Evolutionary conservation across 2,797 vertebrate genomes (phyloP).

Genomic region (Prionace glauca): DNA sequence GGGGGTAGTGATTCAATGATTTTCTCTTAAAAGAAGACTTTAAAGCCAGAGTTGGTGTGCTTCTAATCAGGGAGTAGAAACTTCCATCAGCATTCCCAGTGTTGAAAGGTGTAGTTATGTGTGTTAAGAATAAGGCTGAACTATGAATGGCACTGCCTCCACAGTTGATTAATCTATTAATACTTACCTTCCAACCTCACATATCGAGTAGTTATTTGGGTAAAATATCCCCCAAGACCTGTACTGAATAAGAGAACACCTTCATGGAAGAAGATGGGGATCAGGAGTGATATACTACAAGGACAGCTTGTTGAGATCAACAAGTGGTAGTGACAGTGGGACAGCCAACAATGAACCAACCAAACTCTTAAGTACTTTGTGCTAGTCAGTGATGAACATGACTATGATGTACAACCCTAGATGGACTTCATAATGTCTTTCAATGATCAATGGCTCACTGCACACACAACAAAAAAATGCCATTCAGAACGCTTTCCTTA

Average conservation of each 20-base stretch:
- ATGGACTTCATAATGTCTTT: background rate
- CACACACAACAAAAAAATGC: background rate
- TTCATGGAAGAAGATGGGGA: background rate
- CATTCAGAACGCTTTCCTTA: background rate
- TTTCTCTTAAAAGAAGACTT: background rate
- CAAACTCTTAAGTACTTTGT: background rate
- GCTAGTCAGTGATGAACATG: background rate
- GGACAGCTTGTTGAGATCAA: background rate
- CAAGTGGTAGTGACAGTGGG: background rate
- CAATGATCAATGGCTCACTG: background rate
- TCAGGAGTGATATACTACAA: background rate
- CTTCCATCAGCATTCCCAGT: background rate
- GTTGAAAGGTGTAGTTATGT: background rate
- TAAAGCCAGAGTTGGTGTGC: background rate
- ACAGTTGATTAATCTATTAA: background rate
- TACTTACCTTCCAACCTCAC: background rate
- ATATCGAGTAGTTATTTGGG: background rate
- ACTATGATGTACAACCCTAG: too few species aligned
- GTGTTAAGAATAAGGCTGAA: background rate
- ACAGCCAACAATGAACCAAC: background rate
- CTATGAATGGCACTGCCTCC: background rate
- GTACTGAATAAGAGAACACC: background rate
- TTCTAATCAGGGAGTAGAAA: background rate
- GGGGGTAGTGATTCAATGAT: too few species aligned
- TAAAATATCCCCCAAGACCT: background rate